Percentiles rank a stretch among this genome's conserved stretches.
phyloP scores from a whole-genome alignment of 2,113 vertebrate genomes.

The Poeciliopsis prolifica region DNA sequence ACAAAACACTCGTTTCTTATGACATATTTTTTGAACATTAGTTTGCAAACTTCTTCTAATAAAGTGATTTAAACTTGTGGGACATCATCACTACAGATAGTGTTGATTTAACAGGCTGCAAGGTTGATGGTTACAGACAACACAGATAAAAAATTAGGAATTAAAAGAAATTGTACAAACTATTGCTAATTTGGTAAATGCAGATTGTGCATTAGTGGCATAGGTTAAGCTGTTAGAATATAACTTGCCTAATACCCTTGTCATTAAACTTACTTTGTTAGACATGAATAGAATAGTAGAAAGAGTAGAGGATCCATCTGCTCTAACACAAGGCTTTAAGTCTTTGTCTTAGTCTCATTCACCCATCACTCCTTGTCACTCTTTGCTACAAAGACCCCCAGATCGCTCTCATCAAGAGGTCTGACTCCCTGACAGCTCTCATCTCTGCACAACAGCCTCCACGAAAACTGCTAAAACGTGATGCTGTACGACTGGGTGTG shows the following conservation, averaged over 20 bases:
- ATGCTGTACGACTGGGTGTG: slow-evolving; percentile 6
- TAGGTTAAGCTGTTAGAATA: slow-evolving; percentile 35
- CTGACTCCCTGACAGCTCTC: slow-evolving; percentile 40
- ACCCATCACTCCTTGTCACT: slow-evolving; percentile 74
- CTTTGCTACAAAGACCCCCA: slow-evolving; percentile 42
- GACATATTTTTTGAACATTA: not conserved
- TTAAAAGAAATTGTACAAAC: not conserved
- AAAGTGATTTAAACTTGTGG: not conserved
- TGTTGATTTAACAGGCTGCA: too few species aligned
- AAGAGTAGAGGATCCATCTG: slow-evolving; percentile 64
- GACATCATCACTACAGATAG: not conserved
- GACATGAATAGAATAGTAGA: slow-evolving; percentile 4
- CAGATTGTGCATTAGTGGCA: slow-evolving; percentile 33
- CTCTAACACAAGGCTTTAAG: slow-evolving; percentile 67
- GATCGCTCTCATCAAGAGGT: slow-evolving; percentile 25
- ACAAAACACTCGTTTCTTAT: not conserved
- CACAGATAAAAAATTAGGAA: not conserved
- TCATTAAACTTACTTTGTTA: slow-evolving; percentile 20
- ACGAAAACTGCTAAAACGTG: not conserved
- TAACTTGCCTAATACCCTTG: slow-evolving; percentile 27
- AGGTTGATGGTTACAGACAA: not conserved
- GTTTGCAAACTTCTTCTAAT: not conserved
- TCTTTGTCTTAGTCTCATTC: slow-evolving; percentile 80
- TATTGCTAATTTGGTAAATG: not conserved
- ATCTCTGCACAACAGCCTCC: not conserved